phyloP scores from a whole-genome alignment of 2,888 invertebrate species.

The Allygus modestus region DNA sequence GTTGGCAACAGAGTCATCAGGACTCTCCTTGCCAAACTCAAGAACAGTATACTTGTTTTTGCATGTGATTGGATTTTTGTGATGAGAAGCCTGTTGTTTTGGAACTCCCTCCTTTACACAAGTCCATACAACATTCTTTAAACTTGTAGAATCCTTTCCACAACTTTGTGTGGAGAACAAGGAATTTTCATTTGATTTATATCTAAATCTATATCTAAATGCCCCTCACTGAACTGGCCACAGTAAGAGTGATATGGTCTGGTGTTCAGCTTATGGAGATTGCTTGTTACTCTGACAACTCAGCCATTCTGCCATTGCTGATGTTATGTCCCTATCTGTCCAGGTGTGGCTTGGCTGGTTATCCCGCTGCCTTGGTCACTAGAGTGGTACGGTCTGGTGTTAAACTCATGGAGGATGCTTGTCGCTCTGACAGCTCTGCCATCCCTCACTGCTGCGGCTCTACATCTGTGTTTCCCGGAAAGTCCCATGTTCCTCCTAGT shows the following conservation, averaged over 20 bases:
- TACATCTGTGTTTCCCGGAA: conserved; percentile 82
- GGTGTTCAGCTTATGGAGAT: conserved; percentile 84
- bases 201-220: too few relatives aligned
- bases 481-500: conserved; percentile 87
- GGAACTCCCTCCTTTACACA: too few relatives aligned
- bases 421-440: conserved; percentile 82
- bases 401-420: conserved; percentile 87
- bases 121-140: too few relatives aligned
- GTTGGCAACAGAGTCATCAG: too few relatives aligned
- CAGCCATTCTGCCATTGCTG: conserved; percentile 82
- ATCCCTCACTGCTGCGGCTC: conserved; percentile 79
- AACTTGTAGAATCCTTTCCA: too few relatives aligned
- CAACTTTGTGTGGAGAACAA: too few relatives aligned
- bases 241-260: conserved; percentile 73
- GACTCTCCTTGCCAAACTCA: too few relatives aligned
- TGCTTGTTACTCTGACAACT: conserved; percentile 82
- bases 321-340: too few relatives aligned
- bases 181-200: too few relatives aligned
- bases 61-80: too few relatives aligned
- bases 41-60: too few relatives aligned
- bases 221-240: conserved; percentile 74
- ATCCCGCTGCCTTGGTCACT: conserved; percentile 77
- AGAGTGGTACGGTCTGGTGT: conserved; percentile 74
- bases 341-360: conserved; percentile 83
- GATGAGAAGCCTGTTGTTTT: too few relatives aligned